Conservation (phyloP, 1,140 invertebrate species). For the Patella vulgata region DNA sequence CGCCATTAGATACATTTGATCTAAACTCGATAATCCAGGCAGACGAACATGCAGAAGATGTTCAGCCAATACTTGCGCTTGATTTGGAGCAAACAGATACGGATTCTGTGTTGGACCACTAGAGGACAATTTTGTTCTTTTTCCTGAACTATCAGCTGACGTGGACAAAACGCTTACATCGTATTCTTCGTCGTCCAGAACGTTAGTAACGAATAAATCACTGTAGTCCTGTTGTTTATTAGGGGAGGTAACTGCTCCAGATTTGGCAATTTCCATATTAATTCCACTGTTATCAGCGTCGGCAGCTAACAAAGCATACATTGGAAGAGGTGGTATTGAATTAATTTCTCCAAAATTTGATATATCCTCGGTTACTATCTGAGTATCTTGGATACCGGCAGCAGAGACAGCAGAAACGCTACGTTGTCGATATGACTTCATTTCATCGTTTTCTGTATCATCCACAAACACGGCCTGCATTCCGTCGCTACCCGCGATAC, state of each 20-base stretch:
- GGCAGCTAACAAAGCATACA: slow-evolving; percentile 94
- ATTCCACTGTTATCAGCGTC: slow-evolving; percentile 77
- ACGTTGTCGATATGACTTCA: slow-evolving; percentile 16
- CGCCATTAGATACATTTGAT: slow-evolving; percentile 99
- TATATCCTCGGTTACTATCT: slow-evolving; percentile 79
- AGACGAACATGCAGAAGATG: slow-evolving; percentile 95
- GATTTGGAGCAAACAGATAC: slow-evolving; percentile 61
- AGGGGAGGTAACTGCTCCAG: slow-evolving; percentile 12
- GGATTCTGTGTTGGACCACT: slow-evolving; percentile 24
- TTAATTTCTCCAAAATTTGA: slow-evolving; percentile 96
- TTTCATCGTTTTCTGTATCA: slow-evolving; percentile 23
- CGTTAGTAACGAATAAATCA: slow-evolving; percentile 77
- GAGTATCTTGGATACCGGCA: slow-evolving; percentile 58
- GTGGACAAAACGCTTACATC: slow-evolving; percentile 65
- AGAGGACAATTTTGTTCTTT: slow-evolving; percentile 16
- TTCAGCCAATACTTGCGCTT: slow-evolving; percentile 76
- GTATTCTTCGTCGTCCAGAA: slow-evolving; percentile 60
- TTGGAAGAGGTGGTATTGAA: slow-evolving; percentile 93
- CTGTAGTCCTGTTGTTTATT: slow-evolving; percentile 78
- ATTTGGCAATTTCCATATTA: slow-evolving; percentile 35
- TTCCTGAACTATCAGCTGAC: slow-evolving; percentile 38
- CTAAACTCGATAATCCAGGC: slow-evolving; percentile 94
- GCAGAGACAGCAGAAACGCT: slow-evolving; percentile 39
- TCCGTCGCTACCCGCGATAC: slow-evolving; percentile 57
- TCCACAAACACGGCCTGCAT: slow-evolving; percentile 42